A percentile compares a stretch with the other conserved stretches of the same genome.
Evolutionary conservation across 2,113 vertebrate species (phyloP).

Genomic region (Chaetura pelagica): DNA sequence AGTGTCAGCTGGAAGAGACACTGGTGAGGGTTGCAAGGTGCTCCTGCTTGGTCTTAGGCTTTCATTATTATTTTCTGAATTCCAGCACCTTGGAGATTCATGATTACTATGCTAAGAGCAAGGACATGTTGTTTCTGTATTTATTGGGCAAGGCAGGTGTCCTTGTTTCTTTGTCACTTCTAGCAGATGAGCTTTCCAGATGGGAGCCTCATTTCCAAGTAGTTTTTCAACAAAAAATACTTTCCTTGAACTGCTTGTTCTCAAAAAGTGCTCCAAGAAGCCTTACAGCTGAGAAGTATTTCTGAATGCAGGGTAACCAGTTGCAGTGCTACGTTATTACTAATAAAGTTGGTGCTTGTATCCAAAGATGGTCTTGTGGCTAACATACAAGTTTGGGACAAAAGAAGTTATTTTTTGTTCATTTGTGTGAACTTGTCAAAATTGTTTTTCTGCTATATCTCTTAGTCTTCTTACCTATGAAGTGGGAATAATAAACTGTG

Average conservation of each 20-base stretch:
- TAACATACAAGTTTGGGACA: background rate
- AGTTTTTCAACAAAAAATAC: constrained; percentile 32
- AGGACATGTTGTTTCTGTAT: constrained; percentile 6
- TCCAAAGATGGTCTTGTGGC: background rate
- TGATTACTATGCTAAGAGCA: background rate
- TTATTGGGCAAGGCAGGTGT: constrained; percentile 36
- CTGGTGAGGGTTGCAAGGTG: background rate
- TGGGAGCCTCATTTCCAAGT: constrained; percentile 33
- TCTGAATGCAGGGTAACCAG: background rate
- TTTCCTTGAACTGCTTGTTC: constrained; percentile 34
- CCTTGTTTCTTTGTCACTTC: constrained; percentile 1
- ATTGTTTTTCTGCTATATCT: background rate
- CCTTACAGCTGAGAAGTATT: background rate
- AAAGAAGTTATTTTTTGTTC: background rate
- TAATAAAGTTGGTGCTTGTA: background rate
- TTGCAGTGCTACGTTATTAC: background rate
- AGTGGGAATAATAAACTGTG: too few relatives aligned
- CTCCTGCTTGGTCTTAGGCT: background rate
- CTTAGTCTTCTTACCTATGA: too few relatives aligned
- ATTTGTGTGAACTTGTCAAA: background rate
- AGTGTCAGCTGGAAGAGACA: background rate
- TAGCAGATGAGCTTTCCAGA: constrained; percentile 49
- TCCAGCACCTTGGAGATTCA: background rate
- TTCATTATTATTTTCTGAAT: background rate
- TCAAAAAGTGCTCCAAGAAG: constrained; percentile 1